Evolutionary conservation across 1,140 invertebrate species (phyloP).

Genomic region (Aphidius gifuensis): DNA sequence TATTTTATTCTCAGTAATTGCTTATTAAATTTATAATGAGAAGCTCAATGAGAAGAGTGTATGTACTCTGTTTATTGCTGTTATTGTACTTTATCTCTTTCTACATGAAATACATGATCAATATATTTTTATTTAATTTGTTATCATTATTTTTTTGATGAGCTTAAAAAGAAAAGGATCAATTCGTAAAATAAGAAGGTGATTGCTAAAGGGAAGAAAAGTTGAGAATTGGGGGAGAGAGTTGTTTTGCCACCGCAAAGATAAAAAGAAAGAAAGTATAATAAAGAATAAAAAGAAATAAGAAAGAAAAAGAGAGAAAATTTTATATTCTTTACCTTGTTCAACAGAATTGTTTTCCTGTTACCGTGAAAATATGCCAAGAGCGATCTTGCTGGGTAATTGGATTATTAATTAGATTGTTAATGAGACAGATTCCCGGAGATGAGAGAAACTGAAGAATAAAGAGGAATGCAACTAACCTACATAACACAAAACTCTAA

Average conservation of each 20-base stretch:
- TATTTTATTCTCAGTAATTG: slow-evolving; percentile 47
- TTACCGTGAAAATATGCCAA: slow-evolving; percentile 49
- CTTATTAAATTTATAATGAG: slow-evolving; percentile 45
- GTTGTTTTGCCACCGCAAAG: no score
- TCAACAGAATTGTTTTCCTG: slow-evolving; percentile 51
- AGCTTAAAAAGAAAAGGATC: not conserved
- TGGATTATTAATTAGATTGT: slow-evolving; percentile 58
- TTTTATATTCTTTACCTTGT: slow-evolving; percentile 26
- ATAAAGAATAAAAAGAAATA: not conserved
- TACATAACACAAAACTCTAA: no score
- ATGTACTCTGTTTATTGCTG: not conserved
- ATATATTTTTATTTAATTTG: slow-evolving; percentile 11
- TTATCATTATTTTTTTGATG: not conserved
- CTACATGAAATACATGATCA: not conserved
- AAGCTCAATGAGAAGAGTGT: no score
- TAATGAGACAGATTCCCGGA: slow-evolving; percentile 52
- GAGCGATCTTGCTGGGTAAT: slow-evolving; percentile 47
- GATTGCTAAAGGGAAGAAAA: not conserved
- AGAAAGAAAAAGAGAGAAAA: slow-evolving; percentile 7
- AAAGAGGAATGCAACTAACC: no score
- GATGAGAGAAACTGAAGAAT: slow-evolving; percentile 18
- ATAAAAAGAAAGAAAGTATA: no score
- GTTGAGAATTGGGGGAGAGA: not conserved
- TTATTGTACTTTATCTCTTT: not conserved
- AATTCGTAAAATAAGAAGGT: not conserved